Evolutionary conservation across 2,888 invertebrate genomes (phyloP).

Genomic region (Cyclophora punctaria): DNA sequence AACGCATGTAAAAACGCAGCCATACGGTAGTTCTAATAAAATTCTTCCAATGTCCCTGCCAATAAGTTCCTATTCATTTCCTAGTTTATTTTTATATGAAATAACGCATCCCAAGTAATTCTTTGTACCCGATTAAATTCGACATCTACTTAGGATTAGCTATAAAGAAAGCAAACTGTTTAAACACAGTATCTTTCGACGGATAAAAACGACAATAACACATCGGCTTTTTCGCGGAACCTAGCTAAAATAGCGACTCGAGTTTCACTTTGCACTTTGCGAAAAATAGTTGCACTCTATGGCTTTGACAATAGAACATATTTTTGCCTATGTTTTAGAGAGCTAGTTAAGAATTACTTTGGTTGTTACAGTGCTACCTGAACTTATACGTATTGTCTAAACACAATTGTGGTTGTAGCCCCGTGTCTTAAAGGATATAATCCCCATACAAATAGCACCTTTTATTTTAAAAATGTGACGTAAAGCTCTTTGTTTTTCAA

Average conservation of each 20-base stretch:
- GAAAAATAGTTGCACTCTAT: conserved; percentile 4
- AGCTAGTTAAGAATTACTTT: conserved; percentile 22
- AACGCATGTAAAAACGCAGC: too few relatives aligned
- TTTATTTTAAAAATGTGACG: conserved; percentile 62
- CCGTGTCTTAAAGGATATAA: conserved; percentile 47
- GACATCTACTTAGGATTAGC: conserved; percentile 35
- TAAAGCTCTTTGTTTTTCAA: conserved; percentile 48
- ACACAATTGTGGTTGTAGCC: conserved; percentile 49
- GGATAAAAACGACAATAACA: conserved; percentile 28
- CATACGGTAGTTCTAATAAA: too few relatives aligned
- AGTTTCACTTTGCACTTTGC: conserved; percentile 3
- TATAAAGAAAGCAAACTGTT: conserved; percentile 32
- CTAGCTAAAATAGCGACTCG: conserved; percentile 17
- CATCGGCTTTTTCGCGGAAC: conserved; percentile 37
- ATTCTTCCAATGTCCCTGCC: too few relatives aligned
- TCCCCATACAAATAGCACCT: conserved; percentile 58
- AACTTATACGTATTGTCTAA: conserved; percentile 52
- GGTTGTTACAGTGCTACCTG: conserved; percentile 56
- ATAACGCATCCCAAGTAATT: neutral
- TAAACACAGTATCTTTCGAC: conserved; percentile 27
- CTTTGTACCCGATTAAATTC: conserved; percentile 7
- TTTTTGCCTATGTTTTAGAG: conserved; percentile 12
- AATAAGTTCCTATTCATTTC: too few relatives aligned
- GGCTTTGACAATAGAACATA: conserved; percentile 7
- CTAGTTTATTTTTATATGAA: too few relatives aligned